Evolutionary conservation across 2,888 invertebrate genomes (phyloP).

Genomic region (Chaitophorus viminalis): DNA sequence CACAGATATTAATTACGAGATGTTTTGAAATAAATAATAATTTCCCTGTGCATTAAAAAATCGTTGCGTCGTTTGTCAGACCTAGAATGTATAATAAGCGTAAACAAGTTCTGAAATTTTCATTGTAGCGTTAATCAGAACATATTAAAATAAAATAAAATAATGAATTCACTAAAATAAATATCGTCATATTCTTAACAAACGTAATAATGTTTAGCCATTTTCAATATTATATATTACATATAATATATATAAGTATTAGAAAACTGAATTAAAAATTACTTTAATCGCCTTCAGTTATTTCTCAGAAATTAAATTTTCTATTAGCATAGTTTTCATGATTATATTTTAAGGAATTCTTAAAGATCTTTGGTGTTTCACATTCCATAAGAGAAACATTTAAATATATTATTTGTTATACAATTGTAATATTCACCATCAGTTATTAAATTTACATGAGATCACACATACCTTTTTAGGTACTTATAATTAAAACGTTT

Average conservation of each 20-base stretch:
- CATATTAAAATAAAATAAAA: no score
- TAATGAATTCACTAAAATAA: no score
- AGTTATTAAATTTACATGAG: not conserved
- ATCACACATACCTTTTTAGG: not conserved
- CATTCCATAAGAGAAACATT: slow-evolving; percentile 24
- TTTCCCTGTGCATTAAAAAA: no score
- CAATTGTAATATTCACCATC: not conserved
- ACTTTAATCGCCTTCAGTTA: not conserved
- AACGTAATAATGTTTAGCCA: not conserved
- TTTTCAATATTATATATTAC: not conserved
- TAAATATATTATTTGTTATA: slow-evolving; percentile 23
- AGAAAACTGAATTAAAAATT: not conserved
- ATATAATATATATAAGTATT: not conserved
- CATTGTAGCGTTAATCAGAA: no score
- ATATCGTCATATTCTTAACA: no score
- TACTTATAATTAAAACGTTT: slow-evolving; percentile 7
- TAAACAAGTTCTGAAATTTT: no score
- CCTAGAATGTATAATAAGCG: no score
- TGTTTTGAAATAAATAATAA: no score
- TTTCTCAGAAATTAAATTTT: slow-evolving; percentile 8
- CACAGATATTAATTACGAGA: not conserved
- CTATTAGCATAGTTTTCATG: slow-evolving; percentile 33
- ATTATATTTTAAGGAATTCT: slow-evolving; percentile 40
- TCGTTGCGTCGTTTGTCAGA: no score
- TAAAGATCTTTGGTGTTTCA: not conserved